Evolutionary conservation across 2,113 vertebrate species (phyloP).

Genomic region (Engraulis encrasicolus): DNA sequence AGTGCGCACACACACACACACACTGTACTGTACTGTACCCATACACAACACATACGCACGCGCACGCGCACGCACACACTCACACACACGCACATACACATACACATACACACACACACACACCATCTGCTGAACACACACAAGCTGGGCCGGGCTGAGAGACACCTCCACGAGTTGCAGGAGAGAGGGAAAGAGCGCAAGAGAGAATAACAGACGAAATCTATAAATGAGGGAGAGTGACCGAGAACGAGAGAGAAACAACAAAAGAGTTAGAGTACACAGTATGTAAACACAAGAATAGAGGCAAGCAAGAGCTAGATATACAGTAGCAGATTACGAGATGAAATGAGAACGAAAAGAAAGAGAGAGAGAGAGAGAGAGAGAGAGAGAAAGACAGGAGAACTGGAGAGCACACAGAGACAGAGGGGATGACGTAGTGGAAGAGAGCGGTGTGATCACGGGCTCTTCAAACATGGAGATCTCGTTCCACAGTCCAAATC

Average conservation of each 20-base stretch:
- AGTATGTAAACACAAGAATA: too few relatives aligned
- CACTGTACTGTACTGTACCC: too few relatives aligned
- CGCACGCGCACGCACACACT: slow-evolving; percentile 54
- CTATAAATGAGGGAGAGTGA: background rate
- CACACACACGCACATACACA: slow-evolving; percentile 50
- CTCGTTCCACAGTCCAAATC: background rate
- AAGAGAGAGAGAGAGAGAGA: background rate
- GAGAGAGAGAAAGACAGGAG: background rate
- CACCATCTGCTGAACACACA: background rate
- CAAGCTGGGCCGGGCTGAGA: slow-evolving; percentile 30
- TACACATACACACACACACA: background rate
- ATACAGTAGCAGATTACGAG: too few relatives aligned
- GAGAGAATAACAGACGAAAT: too few relatives aligned
- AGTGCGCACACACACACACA: slow-evolving; percentile 50
- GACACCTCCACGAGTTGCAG: background rate
- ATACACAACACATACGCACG: slow-evolving; percentile 38
- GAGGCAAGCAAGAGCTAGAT: too few relatives aligned
- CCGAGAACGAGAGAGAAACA: background rate
- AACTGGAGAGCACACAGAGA: background rate
- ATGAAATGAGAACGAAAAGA: too few relatives aligned
- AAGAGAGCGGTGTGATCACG: background rate
- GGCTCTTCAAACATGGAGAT: background rate
- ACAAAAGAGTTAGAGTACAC: background rate
- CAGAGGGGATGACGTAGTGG: background rate
- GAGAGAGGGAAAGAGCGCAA: too few relatives aligned